Evolutionary conservation across 2,888 invertebrate species (phyloP).

Genomic region (Hydropsyche betteni): DNA sequence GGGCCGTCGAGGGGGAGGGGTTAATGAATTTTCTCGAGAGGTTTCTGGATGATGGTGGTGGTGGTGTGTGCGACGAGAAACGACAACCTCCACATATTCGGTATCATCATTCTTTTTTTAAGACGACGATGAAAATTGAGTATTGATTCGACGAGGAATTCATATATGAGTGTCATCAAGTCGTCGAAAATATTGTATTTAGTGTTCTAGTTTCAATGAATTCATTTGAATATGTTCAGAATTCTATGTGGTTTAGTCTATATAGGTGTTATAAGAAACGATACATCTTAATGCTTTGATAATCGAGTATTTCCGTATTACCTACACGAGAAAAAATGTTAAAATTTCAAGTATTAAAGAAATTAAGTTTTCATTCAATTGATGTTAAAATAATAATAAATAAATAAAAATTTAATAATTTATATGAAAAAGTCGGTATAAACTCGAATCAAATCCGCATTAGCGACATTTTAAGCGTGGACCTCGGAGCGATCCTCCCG

Average conservation of each 20-base stretch:
- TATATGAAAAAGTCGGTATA: conserved; percentile 17
- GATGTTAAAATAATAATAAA: too few species aligned
- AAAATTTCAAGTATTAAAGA: too few species aligned
- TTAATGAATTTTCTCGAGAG: conserved; percentile 51
- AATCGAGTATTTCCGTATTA: too few species aligned
- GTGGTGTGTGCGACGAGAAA: conserved; percentile 2
- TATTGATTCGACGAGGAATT: background rate
- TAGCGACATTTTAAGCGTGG: conserved; percentile 35
- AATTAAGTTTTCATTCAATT: background rate
- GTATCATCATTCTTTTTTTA: conserved; percentile 47
- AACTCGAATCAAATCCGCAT: conserved; percentile 21
- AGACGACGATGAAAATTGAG: background rate
- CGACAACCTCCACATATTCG: conserved; percentile 46
- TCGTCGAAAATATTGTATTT: too few species aligned
- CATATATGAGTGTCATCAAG: too few species aligned
- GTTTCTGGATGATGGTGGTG: conserved; percentile 26
- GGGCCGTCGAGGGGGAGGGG: conserved; percentile 41
- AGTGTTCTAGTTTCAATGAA: too few species aligned
- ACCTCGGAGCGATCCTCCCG: conserved; percentile 37
- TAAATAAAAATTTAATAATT: background rate
- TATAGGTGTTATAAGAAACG: too few species aligned
- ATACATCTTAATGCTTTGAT: too few species aligned
- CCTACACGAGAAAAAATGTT: too few species aligned
- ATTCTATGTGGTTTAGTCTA: too few species aligned
- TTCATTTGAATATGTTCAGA: too few species aligned